Conservation (phyloP, 2,113 vertebrate species). For the Lepus timidus region DNA sequence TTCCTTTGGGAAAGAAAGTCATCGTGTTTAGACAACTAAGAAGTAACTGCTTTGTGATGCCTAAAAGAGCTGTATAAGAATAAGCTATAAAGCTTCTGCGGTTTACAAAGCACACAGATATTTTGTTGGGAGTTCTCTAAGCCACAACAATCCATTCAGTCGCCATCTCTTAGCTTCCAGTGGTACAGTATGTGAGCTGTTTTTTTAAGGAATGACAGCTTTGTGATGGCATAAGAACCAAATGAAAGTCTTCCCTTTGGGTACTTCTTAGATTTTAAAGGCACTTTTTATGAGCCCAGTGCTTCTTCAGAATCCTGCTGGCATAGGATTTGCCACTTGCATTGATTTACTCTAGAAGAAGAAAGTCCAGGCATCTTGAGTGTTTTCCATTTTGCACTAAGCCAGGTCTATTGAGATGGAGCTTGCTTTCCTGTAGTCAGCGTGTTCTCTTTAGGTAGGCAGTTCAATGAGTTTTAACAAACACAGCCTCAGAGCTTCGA, state of each 20-base stretch:
- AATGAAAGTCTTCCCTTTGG: neutral
- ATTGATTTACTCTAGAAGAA: neutral
- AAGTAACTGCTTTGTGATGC: neutral
- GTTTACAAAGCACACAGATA: neutral
- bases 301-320: neutral
- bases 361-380: neutral
- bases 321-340: neutral
- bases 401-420: neutral
- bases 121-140: neutral
- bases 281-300: neutral
- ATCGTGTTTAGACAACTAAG: conserved; percentile 11
- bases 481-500: neutral
- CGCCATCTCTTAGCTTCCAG: neutral
- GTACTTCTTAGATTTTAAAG: neutral
- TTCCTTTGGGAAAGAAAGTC: conserved; percentile 4
- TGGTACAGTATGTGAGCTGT: neutral
- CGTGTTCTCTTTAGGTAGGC: neutral
- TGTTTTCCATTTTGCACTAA: neutral
- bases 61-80: neutral
- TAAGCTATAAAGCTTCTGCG: neutral
- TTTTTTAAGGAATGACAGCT: neutral
- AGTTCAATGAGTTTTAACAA: neutral
- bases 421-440: neutral
- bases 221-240: neutral
- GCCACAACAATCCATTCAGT: neutral